Evolutionary conservation across 2,888 invertebrate species (phyloP), one percentile per base, ranked within the genome.

Genomic region (Mactromeris polynyma): DNA sequence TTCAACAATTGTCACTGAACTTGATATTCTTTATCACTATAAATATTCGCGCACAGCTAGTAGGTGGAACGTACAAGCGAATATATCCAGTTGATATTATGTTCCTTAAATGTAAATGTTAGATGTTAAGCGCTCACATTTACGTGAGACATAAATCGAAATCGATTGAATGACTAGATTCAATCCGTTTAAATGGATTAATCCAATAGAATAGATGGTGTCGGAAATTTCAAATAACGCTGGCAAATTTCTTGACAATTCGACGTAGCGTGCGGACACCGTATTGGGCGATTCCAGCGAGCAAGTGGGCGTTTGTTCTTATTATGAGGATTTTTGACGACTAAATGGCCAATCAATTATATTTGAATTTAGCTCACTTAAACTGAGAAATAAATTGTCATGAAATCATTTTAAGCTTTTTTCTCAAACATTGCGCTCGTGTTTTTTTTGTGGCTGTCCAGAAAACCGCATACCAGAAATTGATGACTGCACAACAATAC

Each of bases 251-350:
- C 73, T 36, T 33, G 36, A 73, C 31, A 73, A 58, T n/a, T n/a
- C 9, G n/a, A 7, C 73, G 17, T 36, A 36, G 36, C 58, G 26
- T 33, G 31, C 73, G 31, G 36, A 33, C 73, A 73, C 33, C 73
- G 33, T 73, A 73, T 73, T 73, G 73, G 73, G 73, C 73, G 73
- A 73, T 73, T 73, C 26, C 36, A 36, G 36, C 73, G 33, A 33
- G 33, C 36, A 36, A 79, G 40, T 79, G 79, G 42, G 79, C 79
- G 79, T 38, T 19, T 7, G 26, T 26, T 33, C 73, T 14, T 11
- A 36, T 17, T 4, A 73, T 33, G 26, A 19, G 26, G 42, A 40
- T 40, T n/a, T 40, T 40, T 79, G 79, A 79, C 26, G 26, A 79
- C 11, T 17, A 73, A 17, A 19, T 4, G 0, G 14, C 33, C 11